Evolutionary conservation across 64 coral and sea anemone species (phyloP).

Genomic region (Acropora yongei): DNA sequence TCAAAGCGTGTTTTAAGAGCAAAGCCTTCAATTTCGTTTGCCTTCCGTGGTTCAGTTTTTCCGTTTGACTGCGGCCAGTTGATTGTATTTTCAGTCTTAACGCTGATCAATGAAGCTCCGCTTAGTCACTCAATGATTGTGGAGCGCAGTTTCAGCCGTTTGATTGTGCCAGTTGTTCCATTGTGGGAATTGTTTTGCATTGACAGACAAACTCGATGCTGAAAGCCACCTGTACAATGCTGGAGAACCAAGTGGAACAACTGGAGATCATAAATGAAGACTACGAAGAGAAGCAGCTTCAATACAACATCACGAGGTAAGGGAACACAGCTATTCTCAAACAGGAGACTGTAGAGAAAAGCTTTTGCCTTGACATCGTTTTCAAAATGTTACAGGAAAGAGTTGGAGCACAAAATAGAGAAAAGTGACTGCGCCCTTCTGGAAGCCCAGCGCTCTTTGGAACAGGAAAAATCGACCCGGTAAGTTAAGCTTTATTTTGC

Average conservation of each 20-base stretch:
- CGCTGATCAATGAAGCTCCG: no score
- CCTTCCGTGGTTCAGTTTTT: no score
- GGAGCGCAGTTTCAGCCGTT: no score
- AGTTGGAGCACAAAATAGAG: slow-evolving; percentile 51
- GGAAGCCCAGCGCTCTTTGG: slow-evolving; percentile 58
- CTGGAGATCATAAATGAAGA: slow-evolving; percentile 96
- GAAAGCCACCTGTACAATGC: slow-evolving; percentile 96
- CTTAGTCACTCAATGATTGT: no score
- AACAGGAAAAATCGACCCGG: slow-evolving; percentile 79
- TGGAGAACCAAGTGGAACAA: slow-evolving; percentile 95
- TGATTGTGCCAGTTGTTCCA: neutral
- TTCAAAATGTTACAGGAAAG: slow-evolving; percentile 43
- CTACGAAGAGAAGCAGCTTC: slow-evolving; percentile 81
- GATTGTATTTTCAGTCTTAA: no score
- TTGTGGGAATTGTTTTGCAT: neutral
- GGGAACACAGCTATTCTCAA: no score
- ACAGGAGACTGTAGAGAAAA: no score
- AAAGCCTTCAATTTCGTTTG: no score
- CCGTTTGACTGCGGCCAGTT: no score
- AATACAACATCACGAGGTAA: slow-evolving; percentile 74
- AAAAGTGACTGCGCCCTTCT: slow-evolving; percentile 58
- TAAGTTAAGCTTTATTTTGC: neutral
- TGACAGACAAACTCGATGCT: slow-evolving; percentile 90
- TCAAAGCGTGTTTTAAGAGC: no score
- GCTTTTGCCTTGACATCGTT: neutral